Percentiles rank a stretch among this genome's conserved stretches.
These are phyloP conservation scores for Anthopleura xanthogrammica DNA, from an alignment of 92 coral and sea anemone species.

Conservation along the genomic window DNA sequence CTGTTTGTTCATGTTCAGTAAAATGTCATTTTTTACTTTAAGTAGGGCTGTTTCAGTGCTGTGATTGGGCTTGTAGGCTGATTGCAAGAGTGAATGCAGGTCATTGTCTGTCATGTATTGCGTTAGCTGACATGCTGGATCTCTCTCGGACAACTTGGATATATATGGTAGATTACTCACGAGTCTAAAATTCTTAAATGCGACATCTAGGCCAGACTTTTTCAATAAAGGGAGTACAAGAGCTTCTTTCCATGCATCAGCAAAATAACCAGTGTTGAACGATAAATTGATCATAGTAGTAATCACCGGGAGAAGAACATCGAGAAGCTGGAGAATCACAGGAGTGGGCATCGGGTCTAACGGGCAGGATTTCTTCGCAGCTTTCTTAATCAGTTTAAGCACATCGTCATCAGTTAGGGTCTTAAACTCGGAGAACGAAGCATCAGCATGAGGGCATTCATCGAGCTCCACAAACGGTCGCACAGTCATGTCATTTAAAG, in stretches of 20 bases:
- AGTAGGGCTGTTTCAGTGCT: conserved; percentile 28
- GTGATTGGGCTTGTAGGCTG: conserved; percentile 3
- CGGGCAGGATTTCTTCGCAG: conserved; percentile 27
- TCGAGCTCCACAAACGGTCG: not conserved
- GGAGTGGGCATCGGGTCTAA: conserved; percentile 28
- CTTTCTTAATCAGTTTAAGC: too few relatives aligned
- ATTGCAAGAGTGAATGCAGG: conserved; percentile 11
- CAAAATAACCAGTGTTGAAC: conserved; percentile 32
- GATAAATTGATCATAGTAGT: conserved; percentile 24
- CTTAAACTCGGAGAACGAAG: conserved; percentile 26
- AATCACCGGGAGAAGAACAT: not conserved
- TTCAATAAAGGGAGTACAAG: not conserved
- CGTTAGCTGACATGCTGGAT: not conserved
- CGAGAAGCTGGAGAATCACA: conserved; percentile 27
- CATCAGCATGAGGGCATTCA: not conserved
- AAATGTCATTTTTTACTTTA: conserved; percentile 22
- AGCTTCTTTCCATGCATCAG: not conserved
- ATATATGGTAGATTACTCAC: not conserved
- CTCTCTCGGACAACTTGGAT: not conserved
- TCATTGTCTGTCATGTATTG: not conserved
- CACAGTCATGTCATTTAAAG: conserved; percentile 1
- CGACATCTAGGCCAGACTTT: not conserved
- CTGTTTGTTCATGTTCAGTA: conserved; percentile 17
- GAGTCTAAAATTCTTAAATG: not conserved
- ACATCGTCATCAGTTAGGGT: conserved; percentile 27